Evolutionary conservation across 2,888 invertebrate genomes (phyloP), one percentile per base, ranked within the genome.

Genomic region (Clitarchus hookeri): DNA sequence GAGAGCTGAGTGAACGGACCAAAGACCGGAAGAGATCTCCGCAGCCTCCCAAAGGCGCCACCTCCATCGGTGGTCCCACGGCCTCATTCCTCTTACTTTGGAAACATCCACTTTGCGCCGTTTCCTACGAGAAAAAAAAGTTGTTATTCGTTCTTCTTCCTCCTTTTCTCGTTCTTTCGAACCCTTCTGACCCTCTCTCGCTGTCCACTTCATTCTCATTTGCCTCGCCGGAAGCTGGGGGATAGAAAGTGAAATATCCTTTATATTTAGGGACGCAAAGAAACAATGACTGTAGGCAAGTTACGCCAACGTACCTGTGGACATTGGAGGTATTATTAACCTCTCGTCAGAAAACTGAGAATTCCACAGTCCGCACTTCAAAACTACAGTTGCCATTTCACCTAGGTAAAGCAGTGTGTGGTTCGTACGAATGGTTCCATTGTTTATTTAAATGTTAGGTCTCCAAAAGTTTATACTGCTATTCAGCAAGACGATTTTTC

Each of bases 131-230:
- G 16, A 8, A 8, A n/a, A 65, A 65, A 65, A 65, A 65, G 65
- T 65, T 65, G 6, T 65, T 65, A 9, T 65, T 65, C 65, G 2
- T 65, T 65, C 65, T 65, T 65, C 65, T 65, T 65, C 53, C 6
- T 53, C 16, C 23, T 65, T 3, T 23, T 65, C 65, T 65, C 65
- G 11, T 65, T 65, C 65, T 65, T 65, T 65, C 65, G 65, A 23
- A 3, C n/a, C n/a, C 65, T 19, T n/a, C 65, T 65, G 65, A 65
- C 65, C 65, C n/a, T 11, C 65, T 65, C 65, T 16, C 65, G 65
- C 65, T 65, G 65, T 65, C 65, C 65, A n/a, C 65, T 65, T 65
- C 65, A 65, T 65, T n/a, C 65, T 65, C 65, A 65, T 65, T 65
- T 65, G 65, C 65, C 65, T 65, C 65, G 19, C 65, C 16, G 65